These are phyloP conservation scores for Colaptes auratus DNA, from an alignment of 2,113 vertebrate species.

Conservation along the genomic window DNA sequence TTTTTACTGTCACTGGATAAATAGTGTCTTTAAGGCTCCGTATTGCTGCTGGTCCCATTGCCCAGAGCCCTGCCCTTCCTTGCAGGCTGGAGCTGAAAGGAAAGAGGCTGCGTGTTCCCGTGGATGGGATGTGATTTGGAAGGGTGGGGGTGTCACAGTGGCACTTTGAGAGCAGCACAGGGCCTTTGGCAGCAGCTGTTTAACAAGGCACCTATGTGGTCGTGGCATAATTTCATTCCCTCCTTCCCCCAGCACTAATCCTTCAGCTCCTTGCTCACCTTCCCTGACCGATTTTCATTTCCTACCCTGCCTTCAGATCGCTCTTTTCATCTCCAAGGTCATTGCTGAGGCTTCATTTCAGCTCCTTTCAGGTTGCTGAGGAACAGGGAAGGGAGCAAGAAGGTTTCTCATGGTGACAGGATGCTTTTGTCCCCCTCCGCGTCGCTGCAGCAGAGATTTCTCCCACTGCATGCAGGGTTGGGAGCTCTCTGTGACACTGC, in stretches of 20 bases:
- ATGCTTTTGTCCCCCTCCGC: background rate
- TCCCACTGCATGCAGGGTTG: background rate
- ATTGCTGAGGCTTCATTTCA: background rate
- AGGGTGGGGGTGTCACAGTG: background rate
- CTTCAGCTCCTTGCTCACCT: constrained; percentile 2
- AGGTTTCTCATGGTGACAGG: background rate
- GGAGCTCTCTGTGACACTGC: background rate
- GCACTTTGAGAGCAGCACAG: background rate
- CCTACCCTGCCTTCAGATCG: background rate
- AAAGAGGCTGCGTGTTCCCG: background rate
- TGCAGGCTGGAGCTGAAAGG: background rate
- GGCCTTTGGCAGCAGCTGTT: background rate
- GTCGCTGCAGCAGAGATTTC: background rate
- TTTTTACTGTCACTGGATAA: background rate
- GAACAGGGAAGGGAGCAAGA: background rate
- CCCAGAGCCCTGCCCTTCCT: constrained; percentile 24
- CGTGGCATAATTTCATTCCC: background rate
- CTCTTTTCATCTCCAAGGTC: constrained; percentile 26
- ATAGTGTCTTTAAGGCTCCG: background rate
- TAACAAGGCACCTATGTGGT: background rate
- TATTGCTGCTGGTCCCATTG: background rate
- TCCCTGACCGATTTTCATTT: constrained; percentile 2
- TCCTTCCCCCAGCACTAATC: background rate
- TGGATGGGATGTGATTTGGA: background rate
- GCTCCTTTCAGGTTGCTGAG: constrained; percentile 1